Percentiles rank a stretch among this genome's conserved stretches.
Evolutionary conservation across 2,888 invertebrate genomes (phyloP).

Genomic region (Himalopsyche tibetana): DNA sequence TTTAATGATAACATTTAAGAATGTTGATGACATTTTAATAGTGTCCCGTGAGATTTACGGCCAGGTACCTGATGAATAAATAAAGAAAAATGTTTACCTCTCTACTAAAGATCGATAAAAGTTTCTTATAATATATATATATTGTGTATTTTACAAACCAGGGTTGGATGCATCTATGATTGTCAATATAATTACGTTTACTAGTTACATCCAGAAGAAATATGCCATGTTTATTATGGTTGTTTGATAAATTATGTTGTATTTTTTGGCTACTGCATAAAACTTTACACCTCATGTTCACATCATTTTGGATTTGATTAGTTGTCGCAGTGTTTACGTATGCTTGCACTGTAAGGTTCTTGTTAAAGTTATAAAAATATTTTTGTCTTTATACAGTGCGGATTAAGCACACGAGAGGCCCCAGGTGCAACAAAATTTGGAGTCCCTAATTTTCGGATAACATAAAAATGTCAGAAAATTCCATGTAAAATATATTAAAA

Average conservation of each 20-base stretch:
- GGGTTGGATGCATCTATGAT: neutral
- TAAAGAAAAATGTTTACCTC: conserved; percentile 52
- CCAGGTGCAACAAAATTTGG: no score
- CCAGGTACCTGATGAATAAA: conserved; percentile 55
- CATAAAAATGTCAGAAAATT: no score
- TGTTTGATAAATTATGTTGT: neutral
- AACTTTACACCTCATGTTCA: neutral
- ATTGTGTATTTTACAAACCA: neutral
- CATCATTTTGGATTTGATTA: neutral
- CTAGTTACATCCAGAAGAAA: neutral
- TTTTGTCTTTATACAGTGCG: no score
- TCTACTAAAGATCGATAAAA: neutral
- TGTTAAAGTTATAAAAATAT: no score
- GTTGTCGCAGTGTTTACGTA: neutral
- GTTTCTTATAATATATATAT: conserved; percentile 28
- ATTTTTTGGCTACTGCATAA: neutral
- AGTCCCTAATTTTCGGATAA: no score
- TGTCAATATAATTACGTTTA: neutral
- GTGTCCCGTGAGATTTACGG: conserved; percentile 50
- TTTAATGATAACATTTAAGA: conserved; percentile 1
- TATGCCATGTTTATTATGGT: neutral
- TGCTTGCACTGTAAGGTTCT: no score
- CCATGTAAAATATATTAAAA: no score
- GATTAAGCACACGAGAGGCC: no score
- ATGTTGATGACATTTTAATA: conserved; percentile 29